Percentiles rank a stretch among this genome's conserved stretches.
Evolutionary conservation across 2,797 vertebrate genomes (phyloP).

Genomic region (Typhlichthys subterraneus): DNA sequence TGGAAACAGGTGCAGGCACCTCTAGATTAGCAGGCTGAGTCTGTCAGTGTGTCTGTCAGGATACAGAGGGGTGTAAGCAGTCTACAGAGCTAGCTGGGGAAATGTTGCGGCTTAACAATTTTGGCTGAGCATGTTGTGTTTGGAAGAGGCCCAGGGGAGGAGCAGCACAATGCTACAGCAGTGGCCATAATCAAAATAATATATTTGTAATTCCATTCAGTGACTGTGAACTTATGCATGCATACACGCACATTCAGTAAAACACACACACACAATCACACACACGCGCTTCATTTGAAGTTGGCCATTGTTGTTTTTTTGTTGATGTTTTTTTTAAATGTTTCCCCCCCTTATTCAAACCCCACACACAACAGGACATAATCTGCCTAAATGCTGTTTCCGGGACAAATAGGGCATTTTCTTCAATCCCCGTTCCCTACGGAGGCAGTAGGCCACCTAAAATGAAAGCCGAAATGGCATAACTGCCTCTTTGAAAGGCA

Average conservation of each 20-base stretch:
- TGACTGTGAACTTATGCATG: constrained; percentile 8
- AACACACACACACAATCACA: constrained; percentile 13
- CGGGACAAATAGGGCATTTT: constrained; percentile 20
- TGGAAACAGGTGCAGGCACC: constrained; percentile 49
- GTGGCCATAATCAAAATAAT: constrained; percentile 20
- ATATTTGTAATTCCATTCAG: constrained; percentile 4
- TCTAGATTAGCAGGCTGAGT: constrained; percentile 51
- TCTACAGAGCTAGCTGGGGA: constrained; percentile 35
- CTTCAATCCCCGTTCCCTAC: background rate
- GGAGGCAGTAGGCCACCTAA: constrained; percentile 26
- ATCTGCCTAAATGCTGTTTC: constrained; percentile 16
- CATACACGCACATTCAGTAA: background rate
- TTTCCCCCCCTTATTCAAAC: background rate
- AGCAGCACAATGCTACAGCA: constrained; percentile 17
- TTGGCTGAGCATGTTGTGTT: constrained; percentile 37
- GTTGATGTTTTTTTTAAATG: too few relatives aligned
- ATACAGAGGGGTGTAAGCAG: constrained; percentile 36
- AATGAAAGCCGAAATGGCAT: constrained; percentile 20
- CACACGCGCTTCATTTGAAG: background rate
- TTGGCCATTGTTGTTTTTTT: constrained; percentile 7
- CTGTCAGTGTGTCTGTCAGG: constrained; percentile 37
- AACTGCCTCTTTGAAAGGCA: constrained; percentile 25
- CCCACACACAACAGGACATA: constrained; percentile 10
- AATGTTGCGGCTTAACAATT: constrained; percentile 30
- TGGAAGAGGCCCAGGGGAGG: constrained; percentile 38